Percentiles rank a stretch among this genome's conserved stretches.
phyloP scores from a whole-genome alignment of 1,140 invertebrate species.

The Drosophila kanapiae region DNA sequence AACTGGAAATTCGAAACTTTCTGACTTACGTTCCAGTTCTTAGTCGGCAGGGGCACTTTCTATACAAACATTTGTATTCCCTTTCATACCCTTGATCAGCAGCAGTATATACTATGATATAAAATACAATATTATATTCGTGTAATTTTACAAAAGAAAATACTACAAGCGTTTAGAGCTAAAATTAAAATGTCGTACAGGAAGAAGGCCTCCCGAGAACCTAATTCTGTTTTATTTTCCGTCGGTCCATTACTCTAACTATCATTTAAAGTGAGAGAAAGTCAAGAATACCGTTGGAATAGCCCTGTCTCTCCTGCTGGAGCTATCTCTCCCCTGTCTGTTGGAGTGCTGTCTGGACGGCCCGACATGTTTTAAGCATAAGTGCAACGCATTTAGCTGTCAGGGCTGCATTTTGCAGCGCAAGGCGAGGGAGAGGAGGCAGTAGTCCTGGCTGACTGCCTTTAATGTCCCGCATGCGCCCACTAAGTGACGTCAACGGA shows the following conservation, averaged over 20 bases:
- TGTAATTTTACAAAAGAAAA: not conserved
- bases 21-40: not conserved
- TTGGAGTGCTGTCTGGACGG: constrained; percentile 77
- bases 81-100: not conserved
- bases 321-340: constrained; percentile 30
- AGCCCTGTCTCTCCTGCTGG: constrained; percentile 2
- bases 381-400: constrained; percentile 84
- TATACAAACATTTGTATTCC: not conserved
- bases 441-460: constrained; percentile 61
- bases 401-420: constrained; percentile 61
- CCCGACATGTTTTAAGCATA: constrained; percentile 83
- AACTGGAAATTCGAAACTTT: constrained; percentile 13
- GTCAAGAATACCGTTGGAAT: constrained; percentile 30
- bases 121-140: too few relatives aligned
- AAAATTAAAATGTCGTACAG: not conserved
- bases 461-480: constrained; percentile 60
- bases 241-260: constrained; percentile 38
- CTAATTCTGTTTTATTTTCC: constrained; percentile 42
- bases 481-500: constrained; percentile 51
- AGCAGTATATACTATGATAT: not conserved
- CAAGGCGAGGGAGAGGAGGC: not conserved
- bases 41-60: not conserved
- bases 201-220: constrained; percentile 14
- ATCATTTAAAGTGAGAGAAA: constrained; percentile 35
- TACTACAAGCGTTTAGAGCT: not conserved